These are phyloP conservation scores for Acrocyrtus sp. DNA, from an alignment of 2,888 invertebrate species.

Conservation along the genomic window DNA sequence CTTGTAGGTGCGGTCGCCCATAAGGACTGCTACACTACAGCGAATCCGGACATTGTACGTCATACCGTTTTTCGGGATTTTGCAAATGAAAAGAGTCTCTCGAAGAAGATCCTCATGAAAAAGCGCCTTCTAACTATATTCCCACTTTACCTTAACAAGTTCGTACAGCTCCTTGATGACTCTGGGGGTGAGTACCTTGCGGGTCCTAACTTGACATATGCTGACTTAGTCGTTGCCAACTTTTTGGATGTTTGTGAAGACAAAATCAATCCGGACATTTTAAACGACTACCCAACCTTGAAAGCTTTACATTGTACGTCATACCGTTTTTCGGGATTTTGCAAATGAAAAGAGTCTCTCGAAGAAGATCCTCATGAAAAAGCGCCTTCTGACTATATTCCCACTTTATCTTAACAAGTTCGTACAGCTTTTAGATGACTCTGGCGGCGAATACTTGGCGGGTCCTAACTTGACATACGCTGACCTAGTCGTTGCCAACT, in stretches of 20 bases:
- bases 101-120: not conserved
- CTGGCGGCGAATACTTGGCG: constrained; percentile 23
- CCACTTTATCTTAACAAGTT: constrained; percentile 30
- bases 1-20: constrained; percentile 11
- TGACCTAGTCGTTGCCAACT: constrained; percentile 38
- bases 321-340: constrained; percentile 45
- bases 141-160: not conserved
- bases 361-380: constrained; percentile 36
- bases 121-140: not conserved
- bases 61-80: constrained; percentile 9
- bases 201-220: constrained; percentile 20
- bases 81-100: not conserved
- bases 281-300: constrained; percentile 23
- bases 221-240: constrained; percentile 20
- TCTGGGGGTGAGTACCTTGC: constrained; percentile 18
- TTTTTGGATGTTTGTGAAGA: constrained; percentile 29
- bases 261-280: constrained; percentile 22
- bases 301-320: no score
- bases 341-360: constrained; percentile 13
- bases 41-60: constrained; percentile 36
- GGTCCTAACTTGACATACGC: constrained; percentile 36
- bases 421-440: constrained; percentile 18
- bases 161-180: constrained; percentile 1
- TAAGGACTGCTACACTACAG: constrained; percentile 15
- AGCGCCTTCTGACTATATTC: constrained; percentile 6